Evolutionary conservation across 2,113 vertebrate species (phyloP).

Genomic region (Brevimyrus niger): DNA sequence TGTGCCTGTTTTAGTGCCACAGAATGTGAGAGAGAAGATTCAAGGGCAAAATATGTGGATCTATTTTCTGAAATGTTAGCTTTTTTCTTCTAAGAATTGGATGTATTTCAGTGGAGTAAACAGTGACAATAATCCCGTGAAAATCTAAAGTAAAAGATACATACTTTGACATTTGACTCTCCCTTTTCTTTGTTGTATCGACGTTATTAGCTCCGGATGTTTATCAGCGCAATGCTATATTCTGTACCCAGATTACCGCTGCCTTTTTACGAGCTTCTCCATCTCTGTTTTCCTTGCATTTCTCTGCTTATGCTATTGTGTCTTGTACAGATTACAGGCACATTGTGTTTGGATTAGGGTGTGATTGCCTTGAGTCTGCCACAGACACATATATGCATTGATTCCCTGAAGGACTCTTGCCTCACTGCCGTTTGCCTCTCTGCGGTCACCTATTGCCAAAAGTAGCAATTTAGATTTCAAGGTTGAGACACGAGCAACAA

Average conservation of each 20-base stretch:
- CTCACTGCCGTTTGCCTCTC: background rate
- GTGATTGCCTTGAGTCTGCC: background rate
- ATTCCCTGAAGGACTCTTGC: background rate
- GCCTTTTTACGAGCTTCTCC: constrained; percentile 14
- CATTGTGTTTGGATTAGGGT: constrained; percentile 18
- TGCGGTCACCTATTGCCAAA: background rate
- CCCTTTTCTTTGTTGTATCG: constrained; percentile 13
- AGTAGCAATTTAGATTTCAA: background rate
- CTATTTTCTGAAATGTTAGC: background rate
- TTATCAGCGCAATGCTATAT: constrained; percentile 31
- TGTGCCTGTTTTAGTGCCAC: background rate
- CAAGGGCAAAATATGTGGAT: background rate
- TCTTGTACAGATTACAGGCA: background rate
- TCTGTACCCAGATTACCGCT: constrained; percentile 13
- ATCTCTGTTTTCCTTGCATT: background rate
- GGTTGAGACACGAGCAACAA: background rate
- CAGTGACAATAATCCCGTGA: background rate
- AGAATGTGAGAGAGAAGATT: background rate
- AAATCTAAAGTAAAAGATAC: constrained; percentile 5
- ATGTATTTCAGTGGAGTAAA: background rate
- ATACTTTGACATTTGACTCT: constrained; percentile 1
- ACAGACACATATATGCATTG: background rate
- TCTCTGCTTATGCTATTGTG: background rate
- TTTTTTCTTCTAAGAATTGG: background rate
- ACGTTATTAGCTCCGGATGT: constrained; percentile 33